These are phyloP conservation scores for Hexactinellida sp. DNA, from an alignment of 37 sponge, comb jelly and placozoan genomes.

Conservation along the genomic window DNA sequence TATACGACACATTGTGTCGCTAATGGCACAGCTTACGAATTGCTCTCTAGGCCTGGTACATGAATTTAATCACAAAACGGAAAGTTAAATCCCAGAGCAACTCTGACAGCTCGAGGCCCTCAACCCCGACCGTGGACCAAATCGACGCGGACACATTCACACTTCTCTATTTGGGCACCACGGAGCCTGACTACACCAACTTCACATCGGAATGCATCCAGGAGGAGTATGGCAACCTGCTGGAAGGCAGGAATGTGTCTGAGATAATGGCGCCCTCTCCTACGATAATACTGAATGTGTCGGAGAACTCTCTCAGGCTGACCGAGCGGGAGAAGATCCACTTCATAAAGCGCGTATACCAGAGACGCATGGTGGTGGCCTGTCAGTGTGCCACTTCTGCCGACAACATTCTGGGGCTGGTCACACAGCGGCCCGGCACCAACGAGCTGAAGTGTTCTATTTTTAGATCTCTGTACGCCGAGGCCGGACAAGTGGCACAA, in stretches of 20 bases:
- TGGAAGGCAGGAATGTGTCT: background rate
- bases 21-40: background rate
- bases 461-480: background rate
- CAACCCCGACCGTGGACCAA: background rate
- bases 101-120: background rate
- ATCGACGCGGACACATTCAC: conserved; percentile 1
- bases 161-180: background rate
- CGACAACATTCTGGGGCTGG: background rate
- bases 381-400: background rate
- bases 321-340: background rate
- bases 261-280: background rate
- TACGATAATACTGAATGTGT: background rate
- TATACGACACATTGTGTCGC: too few relatives aligned
- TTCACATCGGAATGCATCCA: background rate
- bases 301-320: background rate
- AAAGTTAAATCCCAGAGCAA: background rate
- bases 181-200: background rate
- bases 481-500: background rate
- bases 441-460: background rate
- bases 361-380: background rate
- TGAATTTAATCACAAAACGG: background rate
- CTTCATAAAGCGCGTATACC: background rate
- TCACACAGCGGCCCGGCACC: conserved; percentile 3
- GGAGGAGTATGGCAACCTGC: background rate
- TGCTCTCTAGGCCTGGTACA: background rate